Percentiles rank a stretch among this genome's conserved stretches.
phyloP scores from a whole-genome alignment of 2,888 invertebrate species.

The Oscheius sp. region DNA sequence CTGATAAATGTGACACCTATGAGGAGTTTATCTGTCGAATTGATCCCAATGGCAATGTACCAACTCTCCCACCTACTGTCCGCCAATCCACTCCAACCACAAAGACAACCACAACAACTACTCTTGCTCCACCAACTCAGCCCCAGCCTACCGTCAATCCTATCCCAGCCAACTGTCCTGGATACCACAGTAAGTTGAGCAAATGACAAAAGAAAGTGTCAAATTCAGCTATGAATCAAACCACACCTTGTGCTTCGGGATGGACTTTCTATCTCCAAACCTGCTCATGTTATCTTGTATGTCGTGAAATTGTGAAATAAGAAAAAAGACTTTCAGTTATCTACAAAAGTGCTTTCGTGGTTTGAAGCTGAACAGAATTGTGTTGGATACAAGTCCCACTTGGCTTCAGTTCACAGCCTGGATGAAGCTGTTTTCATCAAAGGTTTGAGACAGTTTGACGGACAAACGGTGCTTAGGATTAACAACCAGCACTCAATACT shows the following conservation, averaged over 20 bases:
- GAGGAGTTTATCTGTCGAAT: background rate
- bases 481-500: background rate
- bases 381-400: background rate
- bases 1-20: background rate
- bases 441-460: background rate
- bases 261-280: constrained; percentile 8
- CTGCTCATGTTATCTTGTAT: constrained; percentile 14
- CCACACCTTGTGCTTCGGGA: background rate
- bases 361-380: constrained; percentile 6
- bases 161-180: background rate
- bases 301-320: background rate
- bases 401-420: constrained; percentile 10
- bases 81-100: too few species aligned
- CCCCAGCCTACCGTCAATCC: background rate
- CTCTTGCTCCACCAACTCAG: background rate
- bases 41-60: background rate
- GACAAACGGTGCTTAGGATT: background rate
- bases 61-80: background rate
- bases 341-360: background rate
- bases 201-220: background rate
- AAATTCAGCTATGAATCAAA: background rate
- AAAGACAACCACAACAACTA: background rate
- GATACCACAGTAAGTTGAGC: background rate
- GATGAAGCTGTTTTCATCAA: constrained; percentile 6
- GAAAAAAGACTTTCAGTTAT: background rate